phyloP scores from a whole-genome alignment of 2,797 vertebrate species.

The Gila robusta region DNA sequence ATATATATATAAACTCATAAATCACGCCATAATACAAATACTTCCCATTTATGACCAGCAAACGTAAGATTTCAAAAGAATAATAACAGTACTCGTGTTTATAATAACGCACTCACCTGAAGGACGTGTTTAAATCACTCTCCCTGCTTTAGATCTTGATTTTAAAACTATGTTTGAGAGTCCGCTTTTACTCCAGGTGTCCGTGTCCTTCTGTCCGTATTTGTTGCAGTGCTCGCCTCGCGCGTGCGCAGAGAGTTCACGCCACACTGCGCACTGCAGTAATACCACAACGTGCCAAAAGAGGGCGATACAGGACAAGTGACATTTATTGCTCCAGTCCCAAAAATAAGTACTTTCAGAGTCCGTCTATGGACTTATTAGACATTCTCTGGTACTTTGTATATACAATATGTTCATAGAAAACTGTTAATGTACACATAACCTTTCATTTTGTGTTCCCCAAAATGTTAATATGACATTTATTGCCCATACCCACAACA shows the following conservation, averaged over 20 bases:
- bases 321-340: background rate
- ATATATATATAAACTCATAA: background rate
- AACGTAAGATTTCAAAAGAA: background rate
- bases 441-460: background rate
- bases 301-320: background rate
- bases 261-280: background rate
- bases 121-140: background rate
- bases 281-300: background rate
- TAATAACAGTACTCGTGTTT: background rate
- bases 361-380: too few relatives aligned
- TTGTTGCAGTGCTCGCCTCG: background rate
- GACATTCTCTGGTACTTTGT: background rate
- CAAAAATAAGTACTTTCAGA: background rate
- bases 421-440: too few relatives aligned
- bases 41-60: background rate
- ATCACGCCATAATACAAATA: background rate
- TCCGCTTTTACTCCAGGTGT: background rate
- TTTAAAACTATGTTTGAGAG: background rate
- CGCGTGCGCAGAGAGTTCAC: background rate
- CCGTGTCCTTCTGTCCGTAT: constrained; percentile 15
- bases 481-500: too few relatives aligned
- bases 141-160: background rate
- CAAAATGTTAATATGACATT: background rate
- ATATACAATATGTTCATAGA: too few relatives aligned
- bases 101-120: constrained; percentile 6